phyloP scores from a whole-genome alignment of 2,888 invertebrate genomes.

The Brenthis daphne region DNA sequence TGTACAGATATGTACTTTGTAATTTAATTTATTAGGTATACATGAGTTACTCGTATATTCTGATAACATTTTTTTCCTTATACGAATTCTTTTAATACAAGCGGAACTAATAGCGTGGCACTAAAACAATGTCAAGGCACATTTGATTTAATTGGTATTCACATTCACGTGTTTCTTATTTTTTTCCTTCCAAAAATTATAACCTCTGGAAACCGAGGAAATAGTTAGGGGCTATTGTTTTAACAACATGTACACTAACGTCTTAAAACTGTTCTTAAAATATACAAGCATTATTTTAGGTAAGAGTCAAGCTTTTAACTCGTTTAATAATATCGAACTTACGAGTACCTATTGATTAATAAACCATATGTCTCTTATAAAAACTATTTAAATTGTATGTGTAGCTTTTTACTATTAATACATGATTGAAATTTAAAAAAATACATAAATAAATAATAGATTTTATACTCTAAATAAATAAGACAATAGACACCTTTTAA shows the following conservation, averaged over 20 bases:
- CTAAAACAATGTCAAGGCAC: conserved; percentile 60
- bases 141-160: conserved; percentile 54
- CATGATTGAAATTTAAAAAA: too few species aligned
- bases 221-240: neutral
- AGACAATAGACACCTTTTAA: too few species aligned
- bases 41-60: neutral
- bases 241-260: neutral
- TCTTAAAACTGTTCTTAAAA: neutral
- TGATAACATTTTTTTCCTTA: conserved; percentile 29
- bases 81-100: conserved; percentile 27
- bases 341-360: too few species aligned
- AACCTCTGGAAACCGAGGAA: conserved; percentile 47
- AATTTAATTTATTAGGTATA: too few species aligned
- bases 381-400: too few species aligned
- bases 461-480: too few species aligned
- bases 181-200: conserved; percentile 49
- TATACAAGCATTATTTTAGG: neutral
- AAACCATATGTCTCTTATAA: too few species aligned
- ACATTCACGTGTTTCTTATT: conserved; percentile 36
- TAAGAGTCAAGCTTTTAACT: too few species aligned
- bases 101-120: conserved; percentile 29
- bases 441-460: too few species aligned
- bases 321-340: too few species aligned
- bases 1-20: too few species aligned
- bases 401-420: too few species aligned